Base-by-base conservation (phyloP, 1,140 invertebrate species). In the Nasonia longicornis region DNA sequence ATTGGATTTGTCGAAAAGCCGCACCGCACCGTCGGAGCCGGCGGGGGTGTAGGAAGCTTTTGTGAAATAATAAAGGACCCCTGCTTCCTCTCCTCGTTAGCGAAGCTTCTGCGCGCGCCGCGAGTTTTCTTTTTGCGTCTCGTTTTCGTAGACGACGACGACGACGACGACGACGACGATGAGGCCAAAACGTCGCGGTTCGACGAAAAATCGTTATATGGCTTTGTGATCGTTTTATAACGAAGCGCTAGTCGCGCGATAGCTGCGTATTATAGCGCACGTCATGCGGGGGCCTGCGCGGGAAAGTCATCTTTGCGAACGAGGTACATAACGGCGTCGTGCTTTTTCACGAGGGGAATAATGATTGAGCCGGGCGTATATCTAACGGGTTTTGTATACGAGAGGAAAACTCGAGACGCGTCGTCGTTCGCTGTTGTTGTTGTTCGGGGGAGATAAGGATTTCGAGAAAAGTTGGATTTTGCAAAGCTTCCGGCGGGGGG, bases 1-100 rank as follows among this genome's bases (percentile, higher is more conserved):
- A 31, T 66, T 76, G 70, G 70, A 71, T 35, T 71, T 38, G 38
- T 42, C 70, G 31, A 42, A 71, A 70, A 67, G 26, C 20, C 10
- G 22, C 29, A 0, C 64, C 10, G 64, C 4, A 26, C 26, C 35
- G 14, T 35, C 12, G 48, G 16, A 2, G 4, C 8, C 38, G 6
- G 6, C 38, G 38, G 10, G 38, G 38, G 16, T 48, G 16, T 20
- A 52, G 20, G 52, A 58, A 58, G 64, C 64, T 29, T 67, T 31
- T 67, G 8, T 3, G 22, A 29, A 67, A 29, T 67, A 67, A 67
- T 29, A 11, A n/a, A 58, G 52, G 20, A 6, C 1, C 20, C 16
- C 20, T 29, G 26, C 3, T 6, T 29, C 64, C 29, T 12, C 26
- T 3, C 10, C 64, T 67, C 64, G 64, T 29, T 67, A 67, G 20